Percentiles rank a stretch among this genome's conserved stretches.
Evolutionary conservation across 2,113 vertebrate species (phyloP).

Genomic region (Crypturellus undulatus): DNA sequence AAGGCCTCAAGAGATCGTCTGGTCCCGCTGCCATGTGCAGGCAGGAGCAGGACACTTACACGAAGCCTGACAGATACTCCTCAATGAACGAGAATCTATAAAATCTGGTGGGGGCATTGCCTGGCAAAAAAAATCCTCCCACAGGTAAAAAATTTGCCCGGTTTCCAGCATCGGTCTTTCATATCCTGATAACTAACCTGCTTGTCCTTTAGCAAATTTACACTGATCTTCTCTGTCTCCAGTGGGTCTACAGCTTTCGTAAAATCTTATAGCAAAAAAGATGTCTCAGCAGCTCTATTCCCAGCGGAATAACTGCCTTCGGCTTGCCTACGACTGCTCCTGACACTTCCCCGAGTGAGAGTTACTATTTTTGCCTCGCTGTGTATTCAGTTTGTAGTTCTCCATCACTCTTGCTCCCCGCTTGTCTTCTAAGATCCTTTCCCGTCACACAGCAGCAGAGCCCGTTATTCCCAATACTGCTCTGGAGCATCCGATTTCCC

Average conservation of each 20-base stretch:
- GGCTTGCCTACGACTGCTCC: neutral
- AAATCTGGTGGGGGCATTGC: neutral
- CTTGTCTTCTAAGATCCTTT: neutral
- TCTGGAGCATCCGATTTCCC: neutral
- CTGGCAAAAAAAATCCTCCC: neutral
- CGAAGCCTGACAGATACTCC: neutral
- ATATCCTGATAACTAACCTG: neutral
- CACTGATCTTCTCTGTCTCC: neutral
- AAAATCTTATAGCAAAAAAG: neutral
- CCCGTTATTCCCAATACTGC: neutral
- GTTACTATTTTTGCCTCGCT: neutral
- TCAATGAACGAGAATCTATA: neutral
- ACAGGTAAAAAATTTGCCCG: neutral
- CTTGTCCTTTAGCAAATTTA: neutral
- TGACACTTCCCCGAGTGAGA: neutral
- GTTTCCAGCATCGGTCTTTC: neutral
- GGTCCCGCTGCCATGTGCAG: neutral
- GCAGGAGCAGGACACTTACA: neutral
- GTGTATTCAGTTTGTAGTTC: neutral
- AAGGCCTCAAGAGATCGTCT: neutral
- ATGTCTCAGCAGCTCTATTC: neutral
- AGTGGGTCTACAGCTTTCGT: neutral
- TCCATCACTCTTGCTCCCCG: neutral
- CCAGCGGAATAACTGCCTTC: neutral
- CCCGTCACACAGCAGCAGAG: neutral